Base-by-base conservation (phyloP, 2,888 invertebrate species). In the Hemithea aestivaria region DNA sequence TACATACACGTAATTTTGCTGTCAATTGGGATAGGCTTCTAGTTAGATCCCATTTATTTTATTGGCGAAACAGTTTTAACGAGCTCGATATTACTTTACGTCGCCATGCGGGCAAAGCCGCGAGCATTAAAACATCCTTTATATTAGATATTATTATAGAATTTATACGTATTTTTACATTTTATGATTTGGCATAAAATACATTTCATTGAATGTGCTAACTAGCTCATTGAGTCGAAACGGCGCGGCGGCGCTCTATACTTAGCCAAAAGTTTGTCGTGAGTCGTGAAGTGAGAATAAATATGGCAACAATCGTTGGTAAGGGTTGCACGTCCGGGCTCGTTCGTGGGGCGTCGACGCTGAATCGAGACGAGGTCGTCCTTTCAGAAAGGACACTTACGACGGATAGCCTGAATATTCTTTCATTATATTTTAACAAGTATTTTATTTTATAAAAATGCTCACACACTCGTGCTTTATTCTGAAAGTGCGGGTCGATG, bases 241-340 rank as follows among this genome's bases (percentile, higher is more conserved):
- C 45, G 49, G 43, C 41, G 38, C 45, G 49, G 43, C 41, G 38
- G 30, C 23, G 32, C 44, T 62, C 59, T 74, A 69, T 71, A 62
- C 70, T 73, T 70, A 70, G 66, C 56, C 20, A 38, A 55, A 66
- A 67, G 60, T 71, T 67, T 60, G 54, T 51, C 45, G 50, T 55
- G 45, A 54, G 54, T 51, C 45, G 50, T 55, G 45, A 54, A 61
- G 58, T 58, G 58, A 53, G 59, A 59, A 69, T 69, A 69, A 69
- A 68, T 66, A 69, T 56, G 55, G 51, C 51, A 44, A 47, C 42
- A 51, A 39, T 46, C 49, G 64, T 75, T 72, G 56, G 65, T 63
- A 73, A 58, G 62, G 50, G 56, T 44, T 40, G 62, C 76, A 77
- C 76, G 76, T 75, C 36, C 50, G 39, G 47, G 36, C 35, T 35